Evolutionary conservation across 2,888 invertebrate species (phyloP).

Genomic region (Stegana nigrithorax): DNA sequence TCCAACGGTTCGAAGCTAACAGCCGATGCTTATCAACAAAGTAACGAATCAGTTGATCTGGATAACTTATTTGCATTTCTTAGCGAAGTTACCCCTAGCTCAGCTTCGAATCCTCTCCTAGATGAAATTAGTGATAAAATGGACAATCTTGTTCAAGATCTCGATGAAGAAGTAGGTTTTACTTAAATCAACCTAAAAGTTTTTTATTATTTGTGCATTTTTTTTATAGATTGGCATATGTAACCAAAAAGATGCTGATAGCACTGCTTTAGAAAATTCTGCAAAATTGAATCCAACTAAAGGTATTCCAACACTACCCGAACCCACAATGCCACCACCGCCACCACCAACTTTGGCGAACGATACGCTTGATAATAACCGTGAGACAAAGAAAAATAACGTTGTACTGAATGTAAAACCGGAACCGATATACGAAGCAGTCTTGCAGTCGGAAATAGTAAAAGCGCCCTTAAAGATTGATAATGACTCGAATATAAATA

Average conservation of each 20-base stretch:
- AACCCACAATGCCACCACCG: constrained; percentile 81
- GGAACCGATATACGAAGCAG: constrained; percentile 89
- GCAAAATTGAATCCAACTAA: constrained; percentile 41
- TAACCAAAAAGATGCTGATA: constrained; percentile 73
- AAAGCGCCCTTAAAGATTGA: constrained; percentile 27
- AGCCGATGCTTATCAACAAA: constrained; percentile 60
- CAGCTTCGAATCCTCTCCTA: constrained; percentile 76
- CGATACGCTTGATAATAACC: background rate
- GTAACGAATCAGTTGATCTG: constrained; percentile 82
- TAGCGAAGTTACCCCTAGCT: constrained; percentile 78
- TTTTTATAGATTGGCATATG: constrained; percentile 72
- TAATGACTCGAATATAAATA: background rate
- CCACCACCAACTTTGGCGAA: constrained; percentile 71
- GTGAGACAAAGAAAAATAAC: background rate
- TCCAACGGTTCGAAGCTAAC: constrained; percentile 47
- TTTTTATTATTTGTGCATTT: background rate
- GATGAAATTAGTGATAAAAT: constrained; percentile 88
- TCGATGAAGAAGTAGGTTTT: constrained; percentile 78
- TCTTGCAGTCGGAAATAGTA: constrained; percentile 75
- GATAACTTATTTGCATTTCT: constrained; percentile 92
- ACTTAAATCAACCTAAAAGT: background rate
- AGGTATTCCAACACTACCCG: constrained; percentile 76
- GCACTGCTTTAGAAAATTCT: constrained; percentile 42
- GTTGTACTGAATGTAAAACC: constrained; percentile 52
- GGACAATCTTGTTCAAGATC: constrained; percentile 84